A percentile compares a stretch with the other conserved stretches of the same genome.
Evolutionary conservation across 2,797 vertebrate genomes (phyloP).

Genomic region (Cygnus olor): DNA sequence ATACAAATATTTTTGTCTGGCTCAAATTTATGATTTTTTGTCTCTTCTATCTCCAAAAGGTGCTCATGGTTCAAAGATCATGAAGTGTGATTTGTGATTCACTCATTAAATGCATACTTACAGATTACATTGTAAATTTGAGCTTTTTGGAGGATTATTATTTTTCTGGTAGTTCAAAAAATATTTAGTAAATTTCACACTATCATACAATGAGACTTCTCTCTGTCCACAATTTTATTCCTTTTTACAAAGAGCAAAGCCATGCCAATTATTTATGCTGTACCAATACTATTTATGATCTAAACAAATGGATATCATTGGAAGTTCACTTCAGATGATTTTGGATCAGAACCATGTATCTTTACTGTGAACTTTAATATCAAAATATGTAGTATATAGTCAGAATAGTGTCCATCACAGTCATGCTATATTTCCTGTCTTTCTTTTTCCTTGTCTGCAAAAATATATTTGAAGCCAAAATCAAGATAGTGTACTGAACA

Average conservation of each 20-base stretch:
- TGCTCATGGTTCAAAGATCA: slow-evolving; percentile 33
- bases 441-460: background rate
- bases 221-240: background rate
- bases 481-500: background rate
- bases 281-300: background rate
- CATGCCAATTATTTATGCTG: background rate
- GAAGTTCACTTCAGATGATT: background rate
- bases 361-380: background rate
- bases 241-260: background rate
- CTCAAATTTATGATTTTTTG: slow-evolving; percentile 56
- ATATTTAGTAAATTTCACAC: background rate
- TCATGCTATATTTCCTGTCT: background rate
- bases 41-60: slow-evolving; percentile 44
- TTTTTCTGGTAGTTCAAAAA: background rate
- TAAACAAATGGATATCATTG: background rate
- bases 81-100: slow-evolving; percentile 12
- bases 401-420: background rate
- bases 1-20: slow-evolving; percentile 38
- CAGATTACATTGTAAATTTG: slow-evolving; percentile 16
- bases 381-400: background rate
- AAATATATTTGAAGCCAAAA: background rate
- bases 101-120: slow-evolving; percentile 61
- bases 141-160: background rate
- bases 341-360: background rate
- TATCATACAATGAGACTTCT: background rate